phyloP scores from a whole-genome alignment of 2,888 invertebrate genomes.

The Amorpha juglandis region DNA sequence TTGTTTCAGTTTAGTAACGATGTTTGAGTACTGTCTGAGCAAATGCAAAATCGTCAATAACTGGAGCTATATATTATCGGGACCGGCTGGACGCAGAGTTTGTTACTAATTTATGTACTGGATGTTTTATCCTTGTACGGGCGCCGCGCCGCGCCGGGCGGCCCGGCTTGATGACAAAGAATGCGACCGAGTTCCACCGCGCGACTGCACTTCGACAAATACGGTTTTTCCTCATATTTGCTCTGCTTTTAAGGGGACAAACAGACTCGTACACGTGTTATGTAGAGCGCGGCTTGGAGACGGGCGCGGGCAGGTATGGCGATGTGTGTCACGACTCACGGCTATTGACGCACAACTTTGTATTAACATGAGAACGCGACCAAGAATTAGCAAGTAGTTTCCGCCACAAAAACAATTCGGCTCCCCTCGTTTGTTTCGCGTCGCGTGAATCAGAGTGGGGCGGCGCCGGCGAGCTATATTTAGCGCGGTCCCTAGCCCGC shows the following conservation, averaged over 20 bases:
- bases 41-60: background rate
- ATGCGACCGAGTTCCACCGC: background rate
- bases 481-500: slow-evolving; percentile 40
- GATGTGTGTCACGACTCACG: slow-evolving; percentile 1
- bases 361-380: background rate
- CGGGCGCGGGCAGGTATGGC: background rate
- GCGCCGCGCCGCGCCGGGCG: background rate
- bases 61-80: background rate
- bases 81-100: background rate
- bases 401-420: slow-evolving; percentile 15
- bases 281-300: background rate
- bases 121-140: slow-evolving; percentile 16
- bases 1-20: background rate
- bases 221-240: slow-evolving; percentile 15
- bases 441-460: slow-evolving; percentile 46
- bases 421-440: slow-evolving; percentile 28
- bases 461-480: slow-evolving; percentile 46
- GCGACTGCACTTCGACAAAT: no score
- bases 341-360: background rate
- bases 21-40: background rate
- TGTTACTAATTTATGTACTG: background rate
- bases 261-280: background rate
- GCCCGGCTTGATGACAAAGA: background rate
- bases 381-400: slow-evolving; percentile 18
- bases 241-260: background rate